Conservation (phyloP, 2,888 invertebrate genomes). For the Frankliniella intonsa region DNA sequence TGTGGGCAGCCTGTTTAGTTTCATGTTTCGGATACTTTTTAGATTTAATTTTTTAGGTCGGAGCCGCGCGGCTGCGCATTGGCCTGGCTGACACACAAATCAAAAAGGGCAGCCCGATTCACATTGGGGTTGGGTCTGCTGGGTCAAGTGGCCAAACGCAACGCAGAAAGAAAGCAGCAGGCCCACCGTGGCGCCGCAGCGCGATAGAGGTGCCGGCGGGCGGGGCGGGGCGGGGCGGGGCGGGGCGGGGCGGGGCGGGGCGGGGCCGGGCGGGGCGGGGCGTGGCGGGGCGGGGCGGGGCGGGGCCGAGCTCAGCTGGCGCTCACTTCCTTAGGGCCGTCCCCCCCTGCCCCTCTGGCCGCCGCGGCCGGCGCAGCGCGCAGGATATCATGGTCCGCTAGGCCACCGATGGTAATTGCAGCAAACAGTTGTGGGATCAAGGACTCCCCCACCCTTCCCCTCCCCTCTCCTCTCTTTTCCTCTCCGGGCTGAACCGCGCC, state of each 20-base stretch:
- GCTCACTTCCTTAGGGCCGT: not conserved
- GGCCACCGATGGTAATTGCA: no score
- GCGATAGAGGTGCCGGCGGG: not conserved
- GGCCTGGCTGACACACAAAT: not conserved
- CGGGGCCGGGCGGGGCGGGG: not conserved
- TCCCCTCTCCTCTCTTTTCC: no score
- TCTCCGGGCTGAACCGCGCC: no score
- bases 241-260: not conserved
- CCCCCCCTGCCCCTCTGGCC: not conserved
- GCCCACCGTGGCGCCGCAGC: not conserved
- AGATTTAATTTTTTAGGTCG: not conserved
- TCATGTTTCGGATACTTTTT: not conserved
- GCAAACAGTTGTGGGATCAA: no score
- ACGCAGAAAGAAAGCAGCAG: not conserved
- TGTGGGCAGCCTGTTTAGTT: not conserved
- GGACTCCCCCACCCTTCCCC: no score
- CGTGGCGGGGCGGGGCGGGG: not conserved
- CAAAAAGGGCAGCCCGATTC: no score
- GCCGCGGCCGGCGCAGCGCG: not conserved
- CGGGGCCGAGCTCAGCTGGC: not conserved
- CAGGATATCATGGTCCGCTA: no score
- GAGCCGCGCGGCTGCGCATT: not conserved
- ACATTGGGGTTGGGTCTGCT: no score
- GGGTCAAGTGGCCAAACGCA: not conserved
- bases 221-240: not conserved